Conservation (phyloP, 23 tunicate species). For the Trididemnum clinides region DNA sequence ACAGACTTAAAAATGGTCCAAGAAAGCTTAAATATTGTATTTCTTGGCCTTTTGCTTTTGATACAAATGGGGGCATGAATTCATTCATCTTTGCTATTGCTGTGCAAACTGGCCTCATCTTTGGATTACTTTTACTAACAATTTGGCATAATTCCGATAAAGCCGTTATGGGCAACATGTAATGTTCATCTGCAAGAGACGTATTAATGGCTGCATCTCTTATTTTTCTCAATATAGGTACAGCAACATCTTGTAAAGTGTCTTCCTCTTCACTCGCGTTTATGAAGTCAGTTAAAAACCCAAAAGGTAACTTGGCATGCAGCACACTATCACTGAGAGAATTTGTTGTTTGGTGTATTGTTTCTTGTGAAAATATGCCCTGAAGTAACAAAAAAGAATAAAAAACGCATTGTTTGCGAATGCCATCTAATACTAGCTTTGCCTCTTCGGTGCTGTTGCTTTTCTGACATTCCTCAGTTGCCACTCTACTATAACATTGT, state of each 20-base stretch:
- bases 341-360: background rate
- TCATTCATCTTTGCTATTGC: constrained; percentile 23
- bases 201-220: constrained; percentile 46
- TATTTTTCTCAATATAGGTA: constrained; percentile 27
- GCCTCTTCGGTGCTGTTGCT: background rate
- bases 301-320: constrained; percentile 26
- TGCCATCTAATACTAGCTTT: constrained; percentile 28
- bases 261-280: background rate
- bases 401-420: constrained; percentile 32
- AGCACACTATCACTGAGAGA: constrained; percentile 12
- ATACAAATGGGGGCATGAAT: constrained; percentile 59
- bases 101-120: constrained; percentile 65
- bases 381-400: constrained; percentile 17
- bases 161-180: constrained; percentile 32
- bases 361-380: constrained; percentile 7
- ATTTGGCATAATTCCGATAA: constrained; percentile 55
- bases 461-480: background rate
- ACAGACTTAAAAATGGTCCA: constrained; percentile 85
- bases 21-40: constrained; percentile 62
- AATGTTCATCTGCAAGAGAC: constrained; percentile 42
- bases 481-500: background rate
- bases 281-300: constrained; percentile 32
- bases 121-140: constrained; percentile 26
- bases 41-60: constrained; percentile 61
- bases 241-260: background rate